These are phyloP conservation scores for Dolichomitus sp. DNA, from an alignment of 2,888 invertebrate genomes.

Conservation along the genomic window DNA sequence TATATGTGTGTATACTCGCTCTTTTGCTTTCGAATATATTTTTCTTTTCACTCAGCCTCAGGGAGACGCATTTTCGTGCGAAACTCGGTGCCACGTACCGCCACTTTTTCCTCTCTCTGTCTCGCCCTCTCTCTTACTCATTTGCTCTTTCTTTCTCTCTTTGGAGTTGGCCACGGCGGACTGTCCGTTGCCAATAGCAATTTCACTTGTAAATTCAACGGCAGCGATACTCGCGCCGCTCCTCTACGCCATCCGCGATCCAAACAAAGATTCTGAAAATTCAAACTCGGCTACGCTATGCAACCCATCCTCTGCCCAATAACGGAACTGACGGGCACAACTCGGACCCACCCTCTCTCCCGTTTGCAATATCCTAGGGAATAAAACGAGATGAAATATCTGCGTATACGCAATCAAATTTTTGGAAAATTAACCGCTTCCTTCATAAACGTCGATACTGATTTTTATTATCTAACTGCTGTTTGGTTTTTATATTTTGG, in stretches of 20 bases:
- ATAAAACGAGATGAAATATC: conserved; percentile 8
- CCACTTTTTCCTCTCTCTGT: not conserved
- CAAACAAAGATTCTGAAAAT: conserved; percentile 64
- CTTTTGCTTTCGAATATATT: conserved; percentile 7
- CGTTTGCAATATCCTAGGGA: not conserved
- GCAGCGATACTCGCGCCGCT: conserved; percentile 41
- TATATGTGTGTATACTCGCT: not conserved
- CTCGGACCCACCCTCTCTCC: not conserved
- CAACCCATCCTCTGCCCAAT: conserved; percentile 16
- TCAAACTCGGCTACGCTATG: conserved; percentile 36
- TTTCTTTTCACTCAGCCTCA: conserved; percentile 17
- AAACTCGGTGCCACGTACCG: not conserved
- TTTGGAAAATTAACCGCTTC: not conserved
- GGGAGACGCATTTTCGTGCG: conserved; percentile 13
- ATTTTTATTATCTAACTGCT: not conserved
- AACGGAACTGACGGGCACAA: not conserved
- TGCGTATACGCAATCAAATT: not conserved
- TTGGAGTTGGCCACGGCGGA: conserved; percentile 21
- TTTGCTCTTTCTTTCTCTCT: conserved; percentile 37
- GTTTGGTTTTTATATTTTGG: not conserved
- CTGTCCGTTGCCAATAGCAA: conserved; percentile 64
- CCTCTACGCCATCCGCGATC: conserved; percentile 46
- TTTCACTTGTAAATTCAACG: conserved; percentile 76
- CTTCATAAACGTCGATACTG: not conserved
- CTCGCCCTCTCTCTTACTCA: not conserved